Evolutionary conservation across 2,888 invertebrate genomes (phyloP).

Genomic region (Parnassius glacialis): DNA sequence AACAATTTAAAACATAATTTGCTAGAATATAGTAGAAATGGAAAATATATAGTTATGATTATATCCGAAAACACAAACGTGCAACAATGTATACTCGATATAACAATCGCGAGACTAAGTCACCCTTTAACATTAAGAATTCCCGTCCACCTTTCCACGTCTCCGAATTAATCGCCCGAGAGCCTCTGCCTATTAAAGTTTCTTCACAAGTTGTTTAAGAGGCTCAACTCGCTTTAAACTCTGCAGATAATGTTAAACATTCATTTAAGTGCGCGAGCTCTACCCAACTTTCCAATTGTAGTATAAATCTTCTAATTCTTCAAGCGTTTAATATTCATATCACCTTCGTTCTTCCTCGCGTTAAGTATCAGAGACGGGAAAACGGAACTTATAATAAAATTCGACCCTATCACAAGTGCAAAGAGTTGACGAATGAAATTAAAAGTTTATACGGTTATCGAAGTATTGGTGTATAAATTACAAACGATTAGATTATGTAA

Average conservation of each 20-base stretch:
- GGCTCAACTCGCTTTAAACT: conserved; percentile 73
- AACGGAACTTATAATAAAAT: conserved; percentile 9
- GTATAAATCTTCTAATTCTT: conserved; percentile 79
- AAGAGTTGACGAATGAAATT: not conserved
- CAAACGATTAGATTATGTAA: no score
- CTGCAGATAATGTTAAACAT: conserved; percentile 79
- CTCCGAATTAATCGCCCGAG: conserved; percentile 76
- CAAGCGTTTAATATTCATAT: conserved; percentile 80
- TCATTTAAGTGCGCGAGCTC: conserved; percentile 72
- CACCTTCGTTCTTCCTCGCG: conserved; percentile 41
- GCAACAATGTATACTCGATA: not conserved
- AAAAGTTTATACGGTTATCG: not conserved
- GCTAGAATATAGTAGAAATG: no score
- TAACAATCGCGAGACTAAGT: conserved; percentile 33
- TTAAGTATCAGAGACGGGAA: conserved; percentile 4
- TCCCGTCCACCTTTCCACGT: conserved; percentile 73
- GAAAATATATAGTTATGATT: no score
- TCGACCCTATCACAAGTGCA: conserved; percentile 6
- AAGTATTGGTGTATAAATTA: no score
- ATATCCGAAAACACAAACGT: no score
- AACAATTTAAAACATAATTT: no score
- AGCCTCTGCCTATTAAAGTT: conserved; percentile 77
- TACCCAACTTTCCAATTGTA: conserved; percentile 69
- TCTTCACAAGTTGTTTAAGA: conserved; percentile 75
- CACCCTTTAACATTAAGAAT: conserved; percentile 73